Evolutionary conservation across 1,140 invertebrate species (phyloP).

Genomic region (Druon quercuslanigerum): DNA sequence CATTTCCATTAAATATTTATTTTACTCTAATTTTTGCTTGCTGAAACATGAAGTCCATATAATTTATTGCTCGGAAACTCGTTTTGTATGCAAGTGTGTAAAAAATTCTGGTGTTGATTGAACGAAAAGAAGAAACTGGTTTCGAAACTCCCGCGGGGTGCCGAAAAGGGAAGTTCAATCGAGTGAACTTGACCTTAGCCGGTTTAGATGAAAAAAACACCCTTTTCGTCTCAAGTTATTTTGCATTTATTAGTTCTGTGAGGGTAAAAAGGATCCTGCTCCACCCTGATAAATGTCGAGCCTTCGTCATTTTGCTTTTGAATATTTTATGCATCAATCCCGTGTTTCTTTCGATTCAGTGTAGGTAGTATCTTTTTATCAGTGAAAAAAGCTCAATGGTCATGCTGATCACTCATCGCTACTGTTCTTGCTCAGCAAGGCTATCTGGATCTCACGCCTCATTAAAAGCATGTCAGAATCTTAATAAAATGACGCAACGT

Average conservation of each 20-base stretch:
- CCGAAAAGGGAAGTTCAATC: not conserved
- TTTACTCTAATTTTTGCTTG: conserved; percentile 14
- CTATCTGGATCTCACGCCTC: too few relatives aligned
- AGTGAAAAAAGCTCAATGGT: too few relatives aligned
- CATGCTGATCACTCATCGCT: too few relatives aligned
- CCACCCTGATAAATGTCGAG: conserved; percentile 21
- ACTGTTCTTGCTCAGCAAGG: too few relatives aligned
- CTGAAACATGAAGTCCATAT: conserved; percentile 8
- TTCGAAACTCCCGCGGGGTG: not conserved
- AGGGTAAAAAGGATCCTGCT: not conserved
- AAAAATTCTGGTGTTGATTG: not conserved
- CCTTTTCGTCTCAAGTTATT: not conserved
- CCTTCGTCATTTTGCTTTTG: conserved; percentile 10
- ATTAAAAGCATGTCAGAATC: too few relatives aligned
- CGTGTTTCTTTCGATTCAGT: not conserved
- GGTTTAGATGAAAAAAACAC: conserved; percentile 7
- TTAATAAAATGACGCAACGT: too few relatives aligned
- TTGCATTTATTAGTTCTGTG: not conserved
- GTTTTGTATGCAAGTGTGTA: not conserved
- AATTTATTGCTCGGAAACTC: conserved; percentile 15
- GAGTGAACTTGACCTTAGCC: conserved; percentile 7
- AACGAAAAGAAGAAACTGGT: conserved; percentile 10
- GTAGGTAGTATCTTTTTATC: too few relatives aligned
- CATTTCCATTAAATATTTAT: too few relatives aligned
- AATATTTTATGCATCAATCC: conserved; percentile 14